Conservation (phyloP, 2,888 invertebrate species). For the Lasioglossum zephyrum region DNA sequence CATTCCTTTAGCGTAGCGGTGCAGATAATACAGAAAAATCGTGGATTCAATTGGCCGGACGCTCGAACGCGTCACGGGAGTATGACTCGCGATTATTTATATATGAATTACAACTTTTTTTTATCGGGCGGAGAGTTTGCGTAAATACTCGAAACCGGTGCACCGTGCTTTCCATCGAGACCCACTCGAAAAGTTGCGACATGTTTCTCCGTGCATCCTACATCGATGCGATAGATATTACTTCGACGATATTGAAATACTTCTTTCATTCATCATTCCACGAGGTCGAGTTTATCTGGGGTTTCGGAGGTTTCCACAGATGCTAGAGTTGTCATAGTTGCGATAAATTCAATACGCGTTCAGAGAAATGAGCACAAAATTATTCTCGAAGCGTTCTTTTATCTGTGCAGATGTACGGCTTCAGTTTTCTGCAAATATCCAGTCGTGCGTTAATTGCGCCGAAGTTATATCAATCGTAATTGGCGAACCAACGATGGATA, state of each 20-base stretch:
- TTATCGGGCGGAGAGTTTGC: neutral
- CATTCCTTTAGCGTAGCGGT: neutral
- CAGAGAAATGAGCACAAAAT: neutral
- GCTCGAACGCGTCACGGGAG: neutral
- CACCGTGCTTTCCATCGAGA: neutral
- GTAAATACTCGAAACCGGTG: conserved; percentile 11
- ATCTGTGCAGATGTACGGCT: neutral
- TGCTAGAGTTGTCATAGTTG: neutral
- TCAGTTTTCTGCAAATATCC: neutral
- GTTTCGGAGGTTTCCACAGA: conserved; percentile 24
- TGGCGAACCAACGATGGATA: neutral
- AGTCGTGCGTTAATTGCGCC: neutral
- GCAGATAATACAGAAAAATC: conserved; percentile 5
- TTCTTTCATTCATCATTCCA: conserved; percentile 1
- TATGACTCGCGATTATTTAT: neutral
- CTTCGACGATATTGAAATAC: neutral
- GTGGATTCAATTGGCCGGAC: conserved; percentile 1
- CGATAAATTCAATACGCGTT: neutral
- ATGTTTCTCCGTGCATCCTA: neutral
- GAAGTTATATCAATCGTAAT: neutral
- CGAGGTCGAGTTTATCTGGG: conserved; percentile 29
- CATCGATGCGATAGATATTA: neutral
- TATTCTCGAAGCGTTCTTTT: neutral
- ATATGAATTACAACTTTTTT: neutral
- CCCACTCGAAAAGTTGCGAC: neutral